Conservation (phyloP, 2,888 invertebrate species). For the Caenorhabditis sp. region DNA sequence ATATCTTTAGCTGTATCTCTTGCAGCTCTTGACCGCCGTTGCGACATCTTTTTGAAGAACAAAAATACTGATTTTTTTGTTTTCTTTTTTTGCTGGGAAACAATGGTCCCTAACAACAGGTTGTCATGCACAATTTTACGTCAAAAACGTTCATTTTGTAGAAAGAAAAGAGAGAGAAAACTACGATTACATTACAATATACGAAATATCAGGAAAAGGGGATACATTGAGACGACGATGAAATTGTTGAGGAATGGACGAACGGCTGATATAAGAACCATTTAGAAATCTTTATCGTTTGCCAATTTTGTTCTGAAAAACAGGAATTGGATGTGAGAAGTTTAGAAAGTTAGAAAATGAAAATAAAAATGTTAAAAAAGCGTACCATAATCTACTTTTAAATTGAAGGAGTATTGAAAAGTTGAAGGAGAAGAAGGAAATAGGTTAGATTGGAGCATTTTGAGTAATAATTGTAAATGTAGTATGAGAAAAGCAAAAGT, state of each 20-base stretch:
- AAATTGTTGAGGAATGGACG: background rate
- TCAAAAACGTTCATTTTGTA: background rate
- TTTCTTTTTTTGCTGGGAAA: constrained; percentile 5
- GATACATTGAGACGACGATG: too few species aligned
- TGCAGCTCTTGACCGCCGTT: constrained; percentile 29
- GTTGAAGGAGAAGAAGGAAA: background rate
- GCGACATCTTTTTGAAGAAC: constrained; percentile 21
- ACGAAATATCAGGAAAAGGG: background rate
- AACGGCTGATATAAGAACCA: background rate
- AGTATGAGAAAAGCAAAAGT: background rate
- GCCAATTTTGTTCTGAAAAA: constrained; percentile 26
- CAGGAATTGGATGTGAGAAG: background rate
- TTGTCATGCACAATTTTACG: background rate
- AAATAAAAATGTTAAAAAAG: too few species aligned
- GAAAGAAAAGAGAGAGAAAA: constrained; percentile 10
- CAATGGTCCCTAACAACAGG: background rate
- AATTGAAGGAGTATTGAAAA: background rate
- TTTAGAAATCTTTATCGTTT: constrained; percentile 34
- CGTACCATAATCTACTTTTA: background rate
- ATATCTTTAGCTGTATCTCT: constrained; percentile 69
- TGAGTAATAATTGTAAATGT: background rate
- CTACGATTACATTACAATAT: background rate
- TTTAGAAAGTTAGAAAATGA: background rate
- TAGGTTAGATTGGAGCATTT: background rate
- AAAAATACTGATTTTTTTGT: background rate